These are phyloP conservation scores for Yponomeuta malinellus DNA, from an alignment of 2,888 invertebrate genomes.

Conservation along the genomic window DNA sequence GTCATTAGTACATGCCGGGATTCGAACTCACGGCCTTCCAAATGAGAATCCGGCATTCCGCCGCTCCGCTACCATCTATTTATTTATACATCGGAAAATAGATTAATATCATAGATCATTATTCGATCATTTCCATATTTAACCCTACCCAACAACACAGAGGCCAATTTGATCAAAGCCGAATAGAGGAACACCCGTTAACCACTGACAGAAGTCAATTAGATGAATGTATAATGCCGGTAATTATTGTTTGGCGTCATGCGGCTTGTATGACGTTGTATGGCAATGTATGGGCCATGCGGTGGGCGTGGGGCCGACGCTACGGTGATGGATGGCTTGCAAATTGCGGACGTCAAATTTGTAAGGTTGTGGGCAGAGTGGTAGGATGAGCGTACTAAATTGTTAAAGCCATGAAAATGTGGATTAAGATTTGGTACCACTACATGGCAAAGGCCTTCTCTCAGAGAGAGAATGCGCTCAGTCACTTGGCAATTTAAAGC, in stretches of 20 bases:
- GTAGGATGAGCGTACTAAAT: neutral
- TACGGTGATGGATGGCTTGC: conserved; percentile 11
- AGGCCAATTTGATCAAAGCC: neutral
- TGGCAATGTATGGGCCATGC: conserved; percentile 4
- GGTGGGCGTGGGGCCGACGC: neutral
- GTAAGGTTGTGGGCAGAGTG: neutral
- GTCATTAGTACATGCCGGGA: too few relatives aligned
- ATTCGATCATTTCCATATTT: neutral
- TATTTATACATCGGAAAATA: too few relatives aligned
- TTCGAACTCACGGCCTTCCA: too few relatives aligned
- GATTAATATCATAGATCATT: too few relatives aligned
- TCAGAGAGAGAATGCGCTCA: too few relatives aligned
- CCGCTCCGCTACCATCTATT: too few relatives aligned
- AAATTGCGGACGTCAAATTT: conserved; percentile 5
- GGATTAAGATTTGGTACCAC: too few relatives aligned
- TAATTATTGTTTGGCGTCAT: conserved; percentile 10
- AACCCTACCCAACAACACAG: neutral
- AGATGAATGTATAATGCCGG: conserved; percentile 10
- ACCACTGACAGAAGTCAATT: conserved; percentile 6
- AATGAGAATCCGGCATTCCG: too few relatives aligned
- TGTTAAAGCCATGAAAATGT: neutral
- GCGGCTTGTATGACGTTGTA: conserved; percentile 2
- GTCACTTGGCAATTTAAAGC: too few relatives aligned
- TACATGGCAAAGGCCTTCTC: too few relatives aligned
- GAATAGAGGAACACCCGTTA: conserved; percentile 10